Base-by-base conservation (phyloP, 2,113 vertebrate species). In the Poicephalus gulielmi region DNA sequence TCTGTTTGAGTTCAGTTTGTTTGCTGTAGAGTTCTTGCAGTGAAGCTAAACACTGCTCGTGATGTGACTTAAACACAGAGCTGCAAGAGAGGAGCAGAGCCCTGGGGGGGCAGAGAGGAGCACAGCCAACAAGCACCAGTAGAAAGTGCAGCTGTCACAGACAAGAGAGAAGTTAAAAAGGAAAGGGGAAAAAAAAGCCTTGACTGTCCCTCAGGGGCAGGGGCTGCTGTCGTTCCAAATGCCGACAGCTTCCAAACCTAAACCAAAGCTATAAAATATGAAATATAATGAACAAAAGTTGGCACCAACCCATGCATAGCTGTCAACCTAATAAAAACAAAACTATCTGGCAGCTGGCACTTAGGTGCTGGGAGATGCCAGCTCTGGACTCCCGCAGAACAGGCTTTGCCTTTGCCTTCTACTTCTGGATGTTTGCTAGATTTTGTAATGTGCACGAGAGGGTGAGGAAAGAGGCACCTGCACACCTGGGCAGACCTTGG, bases 251-350 rank as follows among this genome's bases (percentile, higher is more conserved):
- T 96, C 94, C 96, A 86, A 96, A 97, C 80, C 96, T 71, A 95
- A 96, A 95, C 95, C 93, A 81, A 96, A 93, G 96, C 96, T 95
- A 96, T 97, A 97, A 97, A 97, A 94, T 97, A 96, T 96, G 97
- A 97, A 97, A 97, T 96, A 95, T 96, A 97, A 97, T 94, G 97
- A 96, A 97, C 73, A 94, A 94, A 97, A 97, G 68, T 97, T 97
- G 97, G 97, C 96, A 97, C 74, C 75, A 57, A 76, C 95, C 96
- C 97, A 97, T 95, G 95, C 91, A 92, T 93, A 97, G 83, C 95
- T 97, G 97, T 96, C 96, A 97, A 35, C 92, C 96, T 97, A 96
- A 97, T 97, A 94, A 97, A 97, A 97, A 97, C 93, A 97, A 96
- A 96, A 97, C 96, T 97, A 94, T 97, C 90, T 97, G 96, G 96